These are phyloP conservation scores for Cephus cinctus DNA, from an alignment of 1,140 invertebrate genomes.

Conservation along the genomic window DNA sequence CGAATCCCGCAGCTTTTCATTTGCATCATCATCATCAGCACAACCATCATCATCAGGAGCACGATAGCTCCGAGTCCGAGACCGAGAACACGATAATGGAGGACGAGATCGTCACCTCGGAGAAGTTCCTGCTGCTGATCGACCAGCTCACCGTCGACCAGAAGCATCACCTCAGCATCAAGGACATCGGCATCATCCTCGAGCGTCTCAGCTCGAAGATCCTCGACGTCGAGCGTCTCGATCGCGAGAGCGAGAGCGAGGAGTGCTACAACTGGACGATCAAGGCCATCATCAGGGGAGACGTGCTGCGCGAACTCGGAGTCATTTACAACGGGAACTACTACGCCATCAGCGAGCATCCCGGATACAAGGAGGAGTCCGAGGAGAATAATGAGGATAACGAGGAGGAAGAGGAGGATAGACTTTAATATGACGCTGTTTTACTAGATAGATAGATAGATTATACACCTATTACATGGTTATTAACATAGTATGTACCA, in stretches of 20 bases:
- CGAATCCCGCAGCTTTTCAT: slow-evolving; percentile 46
- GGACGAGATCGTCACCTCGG: slow-evolving; percentile 82
- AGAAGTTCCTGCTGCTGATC: slow-evolving; percentile 89
- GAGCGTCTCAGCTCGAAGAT: slow-evolving; percentile 90
- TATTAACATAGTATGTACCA: slow-evolving; percentile 34
- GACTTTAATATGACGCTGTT: slow-evolving; percentile 64
- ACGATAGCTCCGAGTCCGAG: slow-evolving; percentile 87
- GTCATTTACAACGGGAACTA: slow-evolving; percentile 95
- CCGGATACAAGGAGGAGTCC: slow-evolving; percentile 84
- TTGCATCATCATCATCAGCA: slow-evolving; percentile 43
- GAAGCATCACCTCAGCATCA: slow-evolving; percentile 87
- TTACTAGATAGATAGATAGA: slow-evolving; percentile 44
- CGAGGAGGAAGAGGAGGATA: slow-evolving; percentile 77
- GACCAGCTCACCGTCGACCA: slow-evolving; percentile 90
- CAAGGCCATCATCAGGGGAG: slow-evolving; percentile 87
- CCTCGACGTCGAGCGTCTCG: slow-evolving; percentile 86
- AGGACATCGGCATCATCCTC: slow-evolving; percentile 92
- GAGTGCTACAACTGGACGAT: slow-evolving; percentile 95
- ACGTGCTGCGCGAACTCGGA: slow-evolving; percentile 84
- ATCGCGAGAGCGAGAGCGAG: slow-evolving; percentile 85
- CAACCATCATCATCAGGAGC: slow-evolving; percentile 55
- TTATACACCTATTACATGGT: slow-evolving; percentile 45
- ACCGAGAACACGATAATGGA: slow-evolving; percentile 90
- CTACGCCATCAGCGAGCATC: slow-evolving; percentile 92
- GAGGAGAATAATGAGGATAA: slow-evolving; percentile 79